Evolutionary conservation across 2,888 invertebrate genomes (phyloP), one percentile per base, ranked within the genome.

Genomic region (Homarus gammarus): DNA sequence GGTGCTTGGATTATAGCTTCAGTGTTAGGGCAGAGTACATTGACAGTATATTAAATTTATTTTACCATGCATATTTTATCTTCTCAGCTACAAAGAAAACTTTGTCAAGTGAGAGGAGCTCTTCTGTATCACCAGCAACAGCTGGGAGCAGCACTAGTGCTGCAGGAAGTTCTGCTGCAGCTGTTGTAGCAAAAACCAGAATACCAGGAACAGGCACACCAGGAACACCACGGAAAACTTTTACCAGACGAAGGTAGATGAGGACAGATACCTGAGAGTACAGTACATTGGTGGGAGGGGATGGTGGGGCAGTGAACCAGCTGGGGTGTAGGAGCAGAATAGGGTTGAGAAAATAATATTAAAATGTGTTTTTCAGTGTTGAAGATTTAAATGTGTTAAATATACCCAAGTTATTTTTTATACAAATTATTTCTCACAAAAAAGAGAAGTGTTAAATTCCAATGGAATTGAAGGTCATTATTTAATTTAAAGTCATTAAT

Each of bases 331-430:
- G 8, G 64, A 64, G 3, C 31, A 64, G 64, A n/a, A 27, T 27
- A 27, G 27, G 64, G 2, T 5, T 15, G 64, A 2, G 12, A 64
- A 64, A 64, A 27, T 64, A 64, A 27, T 8, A 64, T 64, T 27
- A 27, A 27, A 27, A 27, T 27, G 27, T n/a, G 5, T 12, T 6
- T 27, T 27, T 64, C 27, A 64, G 18, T 27, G 64, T 27, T 64
- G 64, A 64, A 64, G n/a, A 27, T 27, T 64, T 64, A 27, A 64
- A 64, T 27, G 1, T 27, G 64, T 64, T 64, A 27, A 64, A 64
- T 64, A 64, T 64, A 64, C n/a, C 64, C 27, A 64, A 56, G 22
- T 64, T 64, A 64, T 64, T 64, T 64, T 64, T 64, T 64, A 64
- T 64, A 64, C n/a, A 27, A 27, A 64, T 64, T 64, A 64, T 27